Evolutionary conservation across 2,888 invertebrate genomes (phyloP).

Genomic region (Harpagoxenus sublaevis): DNA sequence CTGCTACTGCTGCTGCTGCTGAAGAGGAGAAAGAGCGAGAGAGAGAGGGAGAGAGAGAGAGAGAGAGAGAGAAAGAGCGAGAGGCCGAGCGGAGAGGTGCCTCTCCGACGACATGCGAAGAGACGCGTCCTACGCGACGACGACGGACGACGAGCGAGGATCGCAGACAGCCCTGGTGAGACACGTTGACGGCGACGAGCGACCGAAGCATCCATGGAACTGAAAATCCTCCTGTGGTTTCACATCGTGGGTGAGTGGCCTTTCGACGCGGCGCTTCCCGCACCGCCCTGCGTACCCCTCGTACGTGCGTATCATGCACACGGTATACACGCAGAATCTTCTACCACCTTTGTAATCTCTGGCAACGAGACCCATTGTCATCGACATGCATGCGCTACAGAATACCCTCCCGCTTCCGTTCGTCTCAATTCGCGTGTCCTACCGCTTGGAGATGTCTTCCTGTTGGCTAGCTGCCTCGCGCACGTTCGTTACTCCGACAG

Average conservation of each 20-base stretch:
- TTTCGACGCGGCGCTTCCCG: not conserved
- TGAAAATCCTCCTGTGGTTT: conserved; percentile 79
- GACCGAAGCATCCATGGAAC: conserved; percentile 79
- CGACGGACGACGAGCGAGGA: conserved; percentile 53
- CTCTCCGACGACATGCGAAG: conserved; percentile 72
- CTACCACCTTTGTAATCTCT: not conserved
- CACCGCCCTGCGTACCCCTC: not conserved
- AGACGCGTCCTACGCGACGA: conserved; percentile 66
- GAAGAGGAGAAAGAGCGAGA: conserved; percentile 41
- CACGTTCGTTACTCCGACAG: conserved; percentile 58
- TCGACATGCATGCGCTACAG: not conserved
- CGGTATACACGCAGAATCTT: conserved; percentile 6
- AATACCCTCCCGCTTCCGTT: not conserved
- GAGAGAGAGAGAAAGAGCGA: conserved; percentile 14
- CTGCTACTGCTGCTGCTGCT: conserved; percentile 9
- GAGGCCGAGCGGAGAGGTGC: conserved; percentile 34
- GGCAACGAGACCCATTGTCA: not conserved
- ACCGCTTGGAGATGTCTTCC: conserved; percentile 8
- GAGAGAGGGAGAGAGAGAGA: conserved; percentile 9
- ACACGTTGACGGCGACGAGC: conserved; percentile 38
- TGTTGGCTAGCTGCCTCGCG: conserved; percentile 27
- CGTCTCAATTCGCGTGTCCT: not conserved
- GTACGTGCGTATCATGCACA: not conserved
- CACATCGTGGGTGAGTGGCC: conserved; percentile 74
- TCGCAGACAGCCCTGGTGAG: conserved; percentile 45